These are phyloP conservation scores for Dolichotis patagonum DNA, from an alignment of 2,113 vertebrate genomes.

Conservation along the genomic window DNA sequence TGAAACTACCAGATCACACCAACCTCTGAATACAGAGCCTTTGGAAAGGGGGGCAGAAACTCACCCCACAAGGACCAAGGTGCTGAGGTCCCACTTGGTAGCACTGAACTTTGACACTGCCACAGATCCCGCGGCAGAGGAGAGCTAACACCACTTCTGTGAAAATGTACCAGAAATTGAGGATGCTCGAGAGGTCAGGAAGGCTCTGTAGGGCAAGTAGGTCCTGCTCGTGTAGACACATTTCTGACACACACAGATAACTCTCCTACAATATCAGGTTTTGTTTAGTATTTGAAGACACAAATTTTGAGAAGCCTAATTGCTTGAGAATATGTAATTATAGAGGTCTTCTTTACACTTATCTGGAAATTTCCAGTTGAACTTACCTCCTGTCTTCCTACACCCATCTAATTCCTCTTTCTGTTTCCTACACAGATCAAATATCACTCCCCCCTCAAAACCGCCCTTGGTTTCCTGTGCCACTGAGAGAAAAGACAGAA, in stretches of 20 bases:
- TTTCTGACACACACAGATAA: not conserved
- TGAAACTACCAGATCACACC: no score
- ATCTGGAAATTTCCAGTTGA: not conserved
- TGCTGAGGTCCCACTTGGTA: not conserved
- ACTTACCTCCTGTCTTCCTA: not conserved
- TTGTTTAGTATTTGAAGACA: not conserved
- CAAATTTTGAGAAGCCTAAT: not conserved
- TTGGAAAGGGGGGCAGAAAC: not conserved
- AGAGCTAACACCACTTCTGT: not conserved
- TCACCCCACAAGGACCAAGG: accelerated
- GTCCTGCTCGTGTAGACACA: no score
- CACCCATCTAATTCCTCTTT: not conserved
- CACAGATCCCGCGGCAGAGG: not conserved
- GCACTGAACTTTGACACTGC: not conserved
- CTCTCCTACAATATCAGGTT: no score
- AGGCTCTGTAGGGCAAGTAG: not conserved
- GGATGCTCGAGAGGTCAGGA: not conserved
- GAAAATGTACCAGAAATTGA: not conserved
- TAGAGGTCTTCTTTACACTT: not conserved
- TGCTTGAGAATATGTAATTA: not conserved
- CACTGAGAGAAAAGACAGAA: no score
- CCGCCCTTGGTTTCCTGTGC: not conserved
- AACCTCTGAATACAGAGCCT: accelerated
- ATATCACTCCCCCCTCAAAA: not conserved
- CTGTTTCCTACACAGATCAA: not conserved